These are phyloP conservation scores for Podotricha telesiphe DNA, from an alignment of 2,888 invertebrate species.

Conservation along the genomic window DNA sequence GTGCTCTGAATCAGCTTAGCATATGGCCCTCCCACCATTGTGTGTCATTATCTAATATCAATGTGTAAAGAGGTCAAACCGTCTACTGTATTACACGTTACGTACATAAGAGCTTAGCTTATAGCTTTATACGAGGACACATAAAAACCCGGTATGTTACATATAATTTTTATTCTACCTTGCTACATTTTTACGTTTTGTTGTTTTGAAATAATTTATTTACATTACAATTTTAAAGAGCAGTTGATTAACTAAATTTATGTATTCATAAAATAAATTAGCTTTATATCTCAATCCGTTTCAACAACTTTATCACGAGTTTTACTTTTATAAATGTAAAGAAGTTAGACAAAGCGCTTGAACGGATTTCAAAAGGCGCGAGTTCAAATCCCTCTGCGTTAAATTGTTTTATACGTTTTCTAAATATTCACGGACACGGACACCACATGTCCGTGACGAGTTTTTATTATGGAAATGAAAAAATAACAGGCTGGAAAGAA, in stretches of 20 bases:
- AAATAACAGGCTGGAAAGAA: no score
- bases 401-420: no score
- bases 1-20: slow-evolving; percentile 44
- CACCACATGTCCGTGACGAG: no score
- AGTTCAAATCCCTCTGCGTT: no score
- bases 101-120: slow-evolving; percentile 22
- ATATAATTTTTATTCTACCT: slow-evolving; percentile 1
- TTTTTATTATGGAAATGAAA: no score
- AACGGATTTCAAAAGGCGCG: no score
- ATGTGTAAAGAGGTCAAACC: slow-evolving; percentile 49
- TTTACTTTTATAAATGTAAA: background rate
- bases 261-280: slow-evolving; percentile 15
- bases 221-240: background rate
- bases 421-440: no score
- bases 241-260: background rate
- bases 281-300: slow-evolving; percentile 4
- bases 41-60: slow-evolving; percentile 57
- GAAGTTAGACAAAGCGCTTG: no score
- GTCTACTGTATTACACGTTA: slow-evolving; percentile 53
- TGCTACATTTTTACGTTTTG: background rate
- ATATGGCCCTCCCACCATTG: slow-evolving; percentile 63
- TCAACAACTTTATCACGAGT: background rate
- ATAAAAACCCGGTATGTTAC: slow-evolving; percentile 38
- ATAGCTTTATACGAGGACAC: slow-evolving; percentile 18
- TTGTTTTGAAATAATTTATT: background rate